A percentile compares a stretch with the other conserved stretches of the same genome.
Evolutionary conservation across 2,797 vertebrate species (phyloP).

Genomic region (Vipera latastei): DNA sequence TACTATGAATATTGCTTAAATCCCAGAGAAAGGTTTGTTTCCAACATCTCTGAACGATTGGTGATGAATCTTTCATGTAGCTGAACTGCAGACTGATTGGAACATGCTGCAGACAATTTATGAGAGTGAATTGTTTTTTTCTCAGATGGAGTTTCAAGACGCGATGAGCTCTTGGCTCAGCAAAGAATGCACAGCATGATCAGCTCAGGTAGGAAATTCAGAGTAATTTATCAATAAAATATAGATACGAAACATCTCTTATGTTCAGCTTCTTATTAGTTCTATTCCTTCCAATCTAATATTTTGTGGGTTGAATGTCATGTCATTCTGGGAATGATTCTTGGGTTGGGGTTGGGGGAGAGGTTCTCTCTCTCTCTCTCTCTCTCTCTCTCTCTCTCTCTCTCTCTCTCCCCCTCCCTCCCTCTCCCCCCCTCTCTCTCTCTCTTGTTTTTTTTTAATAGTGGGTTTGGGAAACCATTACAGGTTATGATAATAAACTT

Average conservation of each 20-base stretch:
- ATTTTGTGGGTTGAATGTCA: neutral
- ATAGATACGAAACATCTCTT: neutral
- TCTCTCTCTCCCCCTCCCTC: no score
- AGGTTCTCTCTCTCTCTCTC: no score
- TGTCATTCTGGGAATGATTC: constrained; percentile 32
- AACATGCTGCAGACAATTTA: constrained; percentile 99
- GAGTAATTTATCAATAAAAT: constrained; percentile 21
- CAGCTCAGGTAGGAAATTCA: constrained; percentile 90
- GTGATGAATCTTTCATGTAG: constrained; percentile 80
- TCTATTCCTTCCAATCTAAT: constrained; percentile 1
- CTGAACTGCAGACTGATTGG: constrained; percentile 87
- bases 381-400: no score
- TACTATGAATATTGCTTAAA: constrained; percentile 41
- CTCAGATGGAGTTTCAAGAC: constrained; percentile 89
- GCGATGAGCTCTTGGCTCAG: constrained; percentile 83
- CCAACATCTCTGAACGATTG: constrained; percentile 62
- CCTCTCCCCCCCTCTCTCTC: no score
- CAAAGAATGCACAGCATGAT: constrained; percentile 95
- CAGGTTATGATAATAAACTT: neutral
- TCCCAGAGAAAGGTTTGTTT: constrained; percentile 62
- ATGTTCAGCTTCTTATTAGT: constrained; percentile 6
- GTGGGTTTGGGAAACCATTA: neutral
- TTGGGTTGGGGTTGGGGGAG: neutral
- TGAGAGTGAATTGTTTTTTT: constrained; percentile 98
- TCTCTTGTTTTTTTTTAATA: neutral